Base-by-base conservation (phyloP, 2,888 invertebrate species). In the Trachelus tabidus region DNA sequence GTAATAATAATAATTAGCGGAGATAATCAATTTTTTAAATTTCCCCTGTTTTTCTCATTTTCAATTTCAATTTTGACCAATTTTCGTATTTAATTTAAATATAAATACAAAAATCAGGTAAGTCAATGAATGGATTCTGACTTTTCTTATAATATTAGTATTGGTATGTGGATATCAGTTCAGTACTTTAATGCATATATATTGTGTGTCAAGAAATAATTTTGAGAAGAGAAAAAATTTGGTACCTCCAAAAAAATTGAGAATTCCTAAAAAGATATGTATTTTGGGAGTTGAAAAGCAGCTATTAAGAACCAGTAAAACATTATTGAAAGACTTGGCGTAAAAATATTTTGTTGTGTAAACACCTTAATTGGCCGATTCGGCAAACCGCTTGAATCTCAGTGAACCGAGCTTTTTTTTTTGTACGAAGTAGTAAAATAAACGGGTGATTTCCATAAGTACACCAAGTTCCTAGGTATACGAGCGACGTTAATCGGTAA, bases 1-100 rank as follows among this genome's bases (percentile, higher is more conserved):
- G 94, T 92, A 81, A 71, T 30, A 3, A 34, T 1, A 2, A 33
- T 31, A 6, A 30, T 71, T 3, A 3, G 1, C 1, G 4, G 4
- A 12, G 0, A 37, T 37, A 15, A 37, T 12, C 12, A 11, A 12
- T 35, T 35, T 35, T 35, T 1, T 1, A 35, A 35, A 35, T 12
- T 35, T 35, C 1, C 35, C 12, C 40, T 0, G 1, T 23, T 15
- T 40, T 40, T 6, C 0, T 23, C 9, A 56, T 56, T 56, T 9
- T 56, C 4, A 40, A 37, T 37, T 4, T 12, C 37, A 15, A 15
- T 12, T 37, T 37, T 12, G 0, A 37, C 12, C 37, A 37, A 11
- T 15, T 56, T 56, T 40, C 23, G 23, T 9, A 56, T 56, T 2
- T 56, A 23, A 23, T 23, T 56, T 56, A 23, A 56, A 56, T 23